These are phyloP conservation scores for Tinea pellionella DNA, from an alignment of 2,888 invertebrate genomes.

Conservation along the genomic window DNA sequence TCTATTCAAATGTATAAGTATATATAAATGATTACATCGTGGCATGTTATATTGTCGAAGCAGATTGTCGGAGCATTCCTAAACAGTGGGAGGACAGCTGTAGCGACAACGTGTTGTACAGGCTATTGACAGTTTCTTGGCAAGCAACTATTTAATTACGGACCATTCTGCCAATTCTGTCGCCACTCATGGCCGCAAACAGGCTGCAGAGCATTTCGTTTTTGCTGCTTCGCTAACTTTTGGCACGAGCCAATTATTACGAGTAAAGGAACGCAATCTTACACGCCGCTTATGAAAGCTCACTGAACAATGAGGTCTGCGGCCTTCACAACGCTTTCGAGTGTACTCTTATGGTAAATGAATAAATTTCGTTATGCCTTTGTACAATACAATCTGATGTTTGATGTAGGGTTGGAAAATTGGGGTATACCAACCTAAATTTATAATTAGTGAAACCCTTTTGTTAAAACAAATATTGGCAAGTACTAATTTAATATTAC, in stretches of 20 bases:
- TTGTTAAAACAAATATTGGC: background rate
- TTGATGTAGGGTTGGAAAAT: constrained; percentile 4
- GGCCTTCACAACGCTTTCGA: constrained; percentile 1
- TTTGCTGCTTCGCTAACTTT: constrained; percentile 14
- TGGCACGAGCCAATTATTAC: constrained; percentile 14
- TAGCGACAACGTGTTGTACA: constrained; percentile 13
- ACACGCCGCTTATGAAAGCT: constrained; percentile 10
- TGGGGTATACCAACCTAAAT: background rate
- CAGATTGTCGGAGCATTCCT: background rate
- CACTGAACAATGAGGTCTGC: constrained; percentile 1
- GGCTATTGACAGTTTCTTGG: constrained; percentile 23
- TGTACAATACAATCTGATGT: constrained; percentile 9
- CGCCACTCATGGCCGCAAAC: constrained; percentile 11
- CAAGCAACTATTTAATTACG: constrained; percentile 22
- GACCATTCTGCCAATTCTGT: constrained; percentile 13
- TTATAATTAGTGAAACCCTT: background rate
- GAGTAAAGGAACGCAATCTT: constrained; percentile 12
- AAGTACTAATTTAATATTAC: background rate
- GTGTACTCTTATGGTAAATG: constrained; percentile 12
- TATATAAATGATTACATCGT: background rate
- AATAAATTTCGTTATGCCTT: constrained; percentile 7
- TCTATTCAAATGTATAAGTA: background rate
- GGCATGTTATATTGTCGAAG: background rate
- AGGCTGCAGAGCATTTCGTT: constrained; percentile 12
- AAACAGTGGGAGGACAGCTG: constrained; percentile 7